These are phyloP conservation scores for Hirundichthys speculiger DNA, from an alignment of 2,113 vertebrate species.

Conservation along the genomic window DNA sequence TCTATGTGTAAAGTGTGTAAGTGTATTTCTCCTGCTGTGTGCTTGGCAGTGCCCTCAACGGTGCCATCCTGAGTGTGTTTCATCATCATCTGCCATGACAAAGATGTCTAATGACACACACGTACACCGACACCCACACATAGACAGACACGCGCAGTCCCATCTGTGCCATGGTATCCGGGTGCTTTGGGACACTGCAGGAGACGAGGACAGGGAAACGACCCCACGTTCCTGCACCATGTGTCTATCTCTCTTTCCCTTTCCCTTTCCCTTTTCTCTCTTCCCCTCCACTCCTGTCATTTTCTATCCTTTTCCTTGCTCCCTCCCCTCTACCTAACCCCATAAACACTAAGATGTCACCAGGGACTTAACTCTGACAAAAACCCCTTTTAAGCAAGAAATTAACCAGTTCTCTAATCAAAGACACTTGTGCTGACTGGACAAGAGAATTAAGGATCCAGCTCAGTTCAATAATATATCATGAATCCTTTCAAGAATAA, in stretches of 20 bases:
- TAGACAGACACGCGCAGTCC: conserved; percentile 61
- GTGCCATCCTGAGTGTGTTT: conserved; percentile 79
- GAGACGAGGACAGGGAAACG: conserved; percentile 74
- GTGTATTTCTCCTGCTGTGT: conserved; percentile 77
- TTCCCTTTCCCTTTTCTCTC: conserved; percentile 38
- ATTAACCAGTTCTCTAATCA: conserved; percentile 15
- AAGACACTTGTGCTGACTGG: conserved; percentile 2
- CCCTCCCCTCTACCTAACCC: not conserved
- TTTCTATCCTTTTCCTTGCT: conserved; percentile 1
- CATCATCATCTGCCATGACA: conserved; percentile 84
- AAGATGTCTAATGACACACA: conserved; percentile 82
- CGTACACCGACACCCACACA: conserved; percentile 50
- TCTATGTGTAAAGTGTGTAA: conserved; percentile 26
- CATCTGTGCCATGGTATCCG: conserved; percentile 81
- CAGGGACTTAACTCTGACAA: conserved; percentile 22
- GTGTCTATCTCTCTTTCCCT: conserved; percentile 60
- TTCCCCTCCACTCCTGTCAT: conserved; percentile 21
- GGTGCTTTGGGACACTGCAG: conserved; percentile 76
- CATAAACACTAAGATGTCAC: conserved; percentile 12
- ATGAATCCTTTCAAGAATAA: not conserved
- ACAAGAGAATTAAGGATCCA: not conserved
- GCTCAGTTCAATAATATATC: too few species aligned
- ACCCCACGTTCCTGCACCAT: conserved; percentile 73
- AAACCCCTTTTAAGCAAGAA: conserved; percentile 7
- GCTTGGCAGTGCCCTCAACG: conserved; percentile 83